Base-by-base conservation (phyloP, 2,113 vertebrate genomes). In the Chloroceryle aenea region DNA sequence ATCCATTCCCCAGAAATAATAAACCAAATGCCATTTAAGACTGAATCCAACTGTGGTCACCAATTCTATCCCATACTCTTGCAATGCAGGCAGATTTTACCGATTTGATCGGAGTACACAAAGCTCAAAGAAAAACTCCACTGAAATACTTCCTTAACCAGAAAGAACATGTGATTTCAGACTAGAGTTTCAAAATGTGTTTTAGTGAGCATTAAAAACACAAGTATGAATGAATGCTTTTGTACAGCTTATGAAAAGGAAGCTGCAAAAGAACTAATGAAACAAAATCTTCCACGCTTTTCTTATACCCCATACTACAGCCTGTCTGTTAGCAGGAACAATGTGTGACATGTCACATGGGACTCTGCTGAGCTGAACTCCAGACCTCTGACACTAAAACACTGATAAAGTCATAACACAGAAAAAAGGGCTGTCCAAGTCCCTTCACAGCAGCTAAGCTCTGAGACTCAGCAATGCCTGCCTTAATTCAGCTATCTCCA, bases 321-420 rank as follows among this genome's bases (percentile, higher is more conserved):
- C 11, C 53, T 71, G 47, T 36, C 68, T 91, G 63, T 50, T 38
- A 86, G 42, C 45, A 43, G 67, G 29, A 42, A 64, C 62, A 85
- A 58, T 0, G 9, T 43, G 88, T 86, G 83, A 77, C 59, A 88
- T 50, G 55, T 90, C 94, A 94, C 66, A 81, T 8, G 0, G 29
- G 59, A 72, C 36, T 74, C 75, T 58, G 88, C 75, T 58, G 71
- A 92, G 62, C 43, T 55, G 79, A 84, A 45, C 85, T 83, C 75
- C 90, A 86, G 85, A 71, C 42, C 63, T 71, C 85, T 80, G 53
- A 75, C 72, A 80, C 90, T 26, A 58, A 20, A 16, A 29, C 72
- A 66, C 86, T 67, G 94, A 96, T 97, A 95, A 90, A 85, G 56
- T 17, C 15, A 1, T 67, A 74, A 67, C 77, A 81, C 67, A 91